A percentile compares a stretch with the other conserved stretches of the same genome.
Evolutionary conservation across 2,113 vertebrate genomes (phyloP).

Genomic region (Actinemys pallida): DNA sequence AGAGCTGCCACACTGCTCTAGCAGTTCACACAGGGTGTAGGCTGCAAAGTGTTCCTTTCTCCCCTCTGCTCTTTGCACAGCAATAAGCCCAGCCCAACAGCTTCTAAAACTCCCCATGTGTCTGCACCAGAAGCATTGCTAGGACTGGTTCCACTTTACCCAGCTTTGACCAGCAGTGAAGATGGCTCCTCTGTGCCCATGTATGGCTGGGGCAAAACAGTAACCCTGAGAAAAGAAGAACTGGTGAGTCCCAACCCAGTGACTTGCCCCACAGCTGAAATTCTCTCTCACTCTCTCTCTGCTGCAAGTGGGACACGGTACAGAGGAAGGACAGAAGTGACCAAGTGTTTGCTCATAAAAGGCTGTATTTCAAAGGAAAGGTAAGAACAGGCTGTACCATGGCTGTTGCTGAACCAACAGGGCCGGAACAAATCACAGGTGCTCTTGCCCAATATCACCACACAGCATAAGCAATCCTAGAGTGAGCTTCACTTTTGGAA

Average conservation of each 20-base stretch:
- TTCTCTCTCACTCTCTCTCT: neutral
- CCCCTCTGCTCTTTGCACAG: neutral
- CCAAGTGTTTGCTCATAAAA: neutral
- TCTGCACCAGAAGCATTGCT: neutral
- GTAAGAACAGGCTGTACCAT: neutral
- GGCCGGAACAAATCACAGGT: neutral
- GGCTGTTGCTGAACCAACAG: neutral
- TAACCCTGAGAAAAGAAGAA: neutral
- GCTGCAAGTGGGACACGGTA: neutral
- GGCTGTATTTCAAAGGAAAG: neutral
- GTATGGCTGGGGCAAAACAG: neutral
- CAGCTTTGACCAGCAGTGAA: neutral
- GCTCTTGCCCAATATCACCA: neutral
- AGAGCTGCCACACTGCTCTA: neutral
- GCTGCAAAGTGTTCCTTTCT: neutral
- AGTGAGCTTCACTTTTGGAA: neutral
- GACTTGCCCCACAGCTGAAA: neutral
- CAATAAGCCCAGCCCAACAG: neutral
- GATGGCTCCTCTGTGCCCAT: neutral
- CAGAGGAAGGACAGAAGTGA: neutral
- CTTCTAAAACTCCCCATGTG: neutral
- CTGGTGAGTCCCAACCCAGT: neutral
- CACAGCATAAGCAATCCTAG: neutral
- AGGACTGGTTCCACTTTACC: neutral
- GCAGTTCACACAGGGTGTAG: neutral